A percentile compares a stretch with the other conserved stretches of the same genome.
These are phyloP conservation scores for Timema podura DNA, from an alignment of 2,888 invertebrate species.

Conservation along the genomic window DNA sequence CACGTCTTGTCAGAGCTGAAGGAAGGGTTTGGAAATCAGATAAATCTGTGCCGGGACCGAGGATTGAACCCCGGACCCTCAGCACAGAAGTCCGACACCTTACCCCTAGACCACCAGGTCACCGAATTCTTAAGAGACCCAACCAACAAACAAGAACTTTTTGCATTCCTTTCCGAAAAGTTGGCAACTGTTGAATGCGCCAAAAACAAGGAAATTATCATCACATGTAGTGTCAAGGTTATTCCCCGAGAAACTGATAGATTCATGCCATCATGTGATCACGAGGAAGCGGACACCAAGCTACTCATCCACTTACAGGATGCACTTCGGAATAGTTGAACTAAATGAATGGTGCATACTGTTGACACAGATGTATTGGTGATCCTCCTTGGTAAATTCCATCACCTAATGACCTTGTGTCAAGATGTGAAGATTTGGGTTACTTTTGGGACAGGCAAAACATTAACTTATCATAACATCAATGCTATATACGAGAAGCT, in stretches of 20 bases:
- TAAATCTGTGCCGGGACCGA: too few relatives aligned
- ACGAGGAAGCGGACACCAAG: neutral
- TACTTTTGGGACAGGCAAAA: neutral
- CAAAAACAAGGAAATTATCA: neutral
- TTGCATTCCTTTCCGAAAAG: too few relatives aligned
- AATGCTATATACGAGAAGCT: neutral
- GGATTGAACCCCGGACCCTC: too few relatives aligned
- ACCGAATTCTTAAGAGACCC: too few relatives aligned
- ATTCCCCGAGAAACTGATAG: constrained; percentile 7
- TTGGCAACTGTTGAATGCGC: constrained; percentile 6
- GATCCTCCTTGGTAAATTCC: neutral
- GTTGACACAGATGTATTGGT: neutral
- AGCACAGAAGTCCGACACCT: too few relatives aligned
- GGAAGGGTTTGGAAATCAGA: too few relatives aligned
- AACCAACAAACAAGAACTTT: too few relatives aligned
- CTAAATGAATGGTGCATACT: constrained; percentile 1
- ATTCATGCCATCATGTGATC: constrained; percentile 2
- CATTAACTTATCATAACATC: constrained; percentile 6
- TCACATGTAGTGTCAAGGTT: neutral
- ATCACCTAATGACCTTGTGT: constrained; percentile 2
- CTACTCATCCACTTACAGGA: neutral
- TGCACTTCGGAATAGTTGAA: constrained; percentile 1
- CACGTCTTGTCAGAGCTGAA: too few relatives aligned
- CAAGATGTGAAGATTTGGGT: neutral
- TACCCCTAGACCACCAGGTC: too few relatives aligned